Evolutionary conservation across 2,888 invertebrate genomes (phyloP), one percentile per base, ranked within the genome.

Genomic region (Cataglyphis livida): DNA sequence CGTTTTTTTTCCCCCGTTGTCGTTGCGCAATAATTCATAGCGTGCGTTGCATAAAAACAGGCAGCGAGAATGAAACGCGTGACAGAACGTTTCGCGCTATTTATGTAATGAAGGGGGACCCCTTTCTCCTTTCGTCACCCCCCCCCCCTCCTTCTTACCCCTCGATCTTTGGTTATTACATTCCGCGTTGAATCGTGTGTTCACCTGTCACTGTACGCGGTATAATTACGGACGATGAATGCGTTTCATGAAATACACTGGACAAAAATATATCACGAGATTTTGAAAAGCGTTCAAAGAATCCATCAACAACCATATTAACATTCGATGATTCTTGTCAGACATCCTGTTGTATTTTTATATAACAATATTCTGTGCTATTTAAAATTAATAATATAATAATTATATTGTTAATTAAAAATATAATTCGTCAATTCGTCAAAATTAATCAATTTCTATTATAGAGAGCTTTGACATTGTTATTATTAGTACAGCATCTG

Each of bases 201-300:
- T 87, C 87, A 88, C 87, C 87, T 88, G 88, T 87, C 85, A 61
- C 78, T 75, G 76, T 64, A 57, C 70, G 76, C 83, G 83, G 21
- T 78, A 84, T 88, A 88, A 88, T 88, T 88, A 78, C 76, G 65
- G 25, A 25, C 79, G 85, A 86, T 82, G 62, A 51, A 66, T 41
- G 78, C 82, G 74, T 82, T 85, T 81, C 81, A 32, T 28, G 88
- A 82, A 86, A 86, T 51, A 66, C 57, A 65, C 32, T 65, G 68
- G 54, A 12, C 44, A 78, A 79, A 78, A 70, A 41, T 59, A 76
- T 59, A 76, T 41, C 54, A 15, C 35, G 28, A 7, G 65, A 65
- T 35, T 21, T 21, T 51, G 64, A 15, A 4, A 25, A 38, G 28
- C 65, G 35, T 65, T 4, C 51, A 65, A 65, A 38, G 54, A 75